These are phyloP conservation scores for Rhopalosiphum nymphaeae DNA, from an alignment of 2,888 invertebrate species.

Conservation along the genomic window DNA sequence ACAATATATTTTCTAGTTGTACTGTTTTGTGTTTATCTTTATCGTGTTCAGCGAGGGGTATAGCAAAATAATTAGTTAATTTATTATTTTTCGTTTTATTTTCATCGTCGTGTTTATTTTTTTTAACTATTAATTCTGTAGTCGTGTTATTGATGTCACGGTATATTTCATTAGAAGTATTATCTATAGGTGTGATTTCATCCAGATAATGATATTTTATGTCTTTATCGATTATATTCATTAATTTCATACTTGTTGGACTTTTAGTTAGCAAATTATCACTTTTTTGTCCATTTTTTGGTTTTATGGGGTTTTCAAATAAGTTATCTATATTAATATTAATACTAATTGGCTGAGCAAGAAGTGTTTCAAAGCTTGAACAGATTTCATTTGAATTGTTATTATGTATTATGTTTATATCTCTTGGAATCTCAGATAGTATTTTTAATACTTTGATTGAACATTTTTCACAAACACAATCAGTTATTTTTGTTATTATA, in stretches of 20 bases:
- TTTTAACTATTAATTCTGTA: not conserved
- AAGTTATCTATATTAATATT: slow-evolving; percentile 29
- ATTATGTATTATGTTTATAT: not conserved
- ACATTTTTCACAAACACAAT: slow-evolving; percentile 25
- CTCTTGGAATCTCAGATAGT: not conserved
- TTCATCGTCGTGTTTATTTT: not conserved
- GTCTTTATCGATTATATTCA: not conserved
- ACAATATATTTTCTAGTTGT: not conserved
- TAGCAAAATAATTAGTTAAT: not conserved
- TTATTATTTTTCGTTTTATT: not conserved
- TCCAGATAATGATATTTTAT: not conserved
- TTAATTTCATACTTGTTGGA: not conserved
- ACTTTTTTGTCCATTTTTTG: not conserved
- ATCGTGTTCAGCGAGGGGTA: too few relatives aligned
- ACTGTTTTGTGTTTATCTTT: not conserved
- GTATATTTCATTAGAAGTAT: not conserved
- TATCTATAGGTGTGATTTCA: not conserved
- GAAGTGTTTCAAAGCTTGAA: slow-evolving; percentile 3
- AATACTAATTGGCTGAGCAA: slow-evolving; percentile 2
- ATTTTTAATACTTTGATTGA: not conserved
- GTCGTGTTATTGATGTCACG: not conserved
- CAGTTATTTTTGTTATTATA: not conserved
- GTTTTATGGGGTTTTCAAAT: not conserved
- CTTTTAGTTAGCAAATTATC: too few relatives aligned
- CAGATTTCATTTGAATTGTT: not conserved